A percentile compares a stretch with the other conserved stretches of the same genome.
phyloP scores from a whole-genome alignment of 2,113 vertebrate species.

The Pseudorhombus dupliciocellatus region DNA sequence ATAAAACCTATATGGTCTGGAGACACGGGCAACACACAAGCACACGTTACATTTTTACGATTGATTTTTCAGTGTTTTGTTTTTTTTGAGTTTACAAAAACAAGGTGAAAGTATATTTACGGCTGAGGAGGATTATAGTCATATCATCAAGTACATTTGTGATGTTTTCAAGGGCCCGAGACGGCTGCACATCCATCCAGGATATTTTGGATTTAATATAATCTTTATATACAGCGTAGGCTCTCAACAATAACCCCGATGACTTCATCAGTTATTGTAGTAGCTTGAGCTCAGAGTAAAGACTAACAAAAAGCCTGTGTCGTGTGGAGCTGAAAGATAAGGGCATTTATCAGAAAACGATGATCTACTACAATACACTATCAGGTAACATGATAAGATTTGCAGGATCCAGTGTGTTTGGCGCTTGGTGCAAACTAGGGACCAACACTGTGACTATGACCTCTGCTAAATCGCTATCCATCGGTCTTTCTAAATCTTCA shows the following conservation, averaged over 20 bases:
- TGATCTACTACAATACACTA: background rate
- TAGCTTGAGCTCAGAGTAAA: background rate
- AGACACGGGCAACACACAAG: too few species aligned
- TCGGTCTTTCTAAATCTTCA: background rate
- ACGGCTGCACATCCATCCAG: too few species aligned
- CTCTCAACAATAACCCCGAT: background rate
- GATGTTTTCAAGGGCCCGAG: too few species aligned
- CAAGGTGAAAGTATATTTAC: too few species aligned
- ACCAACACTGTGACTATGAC: background rate
- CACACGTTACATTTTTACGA: too few species aligned
- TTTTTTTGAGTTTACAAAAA: too few species aligned
- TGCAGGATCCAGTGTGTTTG: background rate
- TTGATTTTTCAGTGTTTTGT: too few species aligned
- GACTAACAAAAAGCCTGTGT: background rate
- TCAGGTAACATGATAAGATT: background rate
- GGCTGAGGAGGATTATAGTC: too few species aligned
- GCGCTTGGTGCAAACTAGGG: background rate
- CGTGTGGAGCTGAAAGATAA: background rate
- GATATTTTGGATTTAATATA: too few species aligned
- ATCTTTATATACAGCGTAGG: background rate
- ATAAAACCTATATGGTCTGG: too few species aligned
- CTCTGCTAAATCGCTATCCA: background rate
- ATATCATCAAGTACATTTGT: too few species aligned
- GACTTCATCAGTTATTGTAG: background rate
- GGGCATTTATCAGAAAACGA: background rate